Conservation (phyloP, 2,797 vertebrate genomes). For the Cyclopterus lumpus region DNA sequence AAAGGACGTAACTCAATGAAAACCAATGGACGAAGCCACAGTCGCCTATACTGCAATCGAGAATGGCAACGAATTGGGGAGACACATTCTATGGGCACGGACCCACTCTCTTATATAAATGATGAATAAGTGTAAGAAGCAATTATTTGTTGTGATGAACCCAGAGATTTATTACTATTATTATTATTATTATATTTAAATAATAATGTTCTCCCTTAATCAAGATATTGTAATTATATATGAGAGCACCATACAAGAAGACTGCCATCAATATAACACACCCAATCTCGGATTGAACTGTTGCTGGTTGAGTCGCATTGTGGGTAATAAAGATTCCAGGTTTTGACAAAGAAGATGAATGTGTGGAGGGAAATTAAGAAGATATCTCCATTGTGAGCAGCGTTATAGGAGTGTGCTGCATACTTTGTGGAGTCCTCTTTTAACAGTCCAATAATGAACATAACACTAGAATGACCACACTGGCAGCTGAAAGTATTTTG, state of each 20-base stretch:
- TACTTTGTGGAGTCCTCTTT: not conserved
- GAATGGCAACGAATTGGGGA: too few species aligned
- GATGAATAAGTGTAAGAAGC: too few species aligned
- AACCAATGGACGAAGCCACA: too few species aligned
- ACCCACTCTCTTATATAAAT: too few species aligned
- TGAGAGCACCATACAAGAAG: too few species aligned
- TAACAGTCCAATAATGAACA: not conserved
- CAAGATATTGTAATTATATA: too few species aligned
- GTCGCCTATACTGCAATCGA: too few species aligned
- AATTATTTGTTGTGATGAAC: too few species aligned
- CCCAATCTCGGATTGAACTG: not conserved
- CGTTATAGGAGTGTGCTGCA: not conserved
- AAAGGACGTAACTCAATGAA: too few species aligned
- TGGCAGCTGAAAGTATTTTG: slow-evolving; percentile 2
- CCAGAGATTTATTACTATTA: too few species aligned
- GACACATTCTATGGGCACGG: not conserved
- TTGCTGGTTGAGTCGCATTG: not conserved
- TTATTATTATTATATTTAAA: too few species aligned
- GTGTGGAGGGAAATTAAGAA: not conserved
- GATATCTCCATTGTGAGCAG: not conserved
- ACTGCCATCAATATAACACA: not conserved
- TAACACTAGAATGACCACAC: not conserved
- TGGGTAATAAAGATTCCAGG: not conserved
- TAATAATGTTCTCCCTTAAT: too few species aligned
- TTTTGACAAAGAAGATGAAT: not conserved